Evolutionary conservation across 2,888 invertebrate genomes (phyloP).

Genomic region (Euplagia quadripunctaria): DNA sequence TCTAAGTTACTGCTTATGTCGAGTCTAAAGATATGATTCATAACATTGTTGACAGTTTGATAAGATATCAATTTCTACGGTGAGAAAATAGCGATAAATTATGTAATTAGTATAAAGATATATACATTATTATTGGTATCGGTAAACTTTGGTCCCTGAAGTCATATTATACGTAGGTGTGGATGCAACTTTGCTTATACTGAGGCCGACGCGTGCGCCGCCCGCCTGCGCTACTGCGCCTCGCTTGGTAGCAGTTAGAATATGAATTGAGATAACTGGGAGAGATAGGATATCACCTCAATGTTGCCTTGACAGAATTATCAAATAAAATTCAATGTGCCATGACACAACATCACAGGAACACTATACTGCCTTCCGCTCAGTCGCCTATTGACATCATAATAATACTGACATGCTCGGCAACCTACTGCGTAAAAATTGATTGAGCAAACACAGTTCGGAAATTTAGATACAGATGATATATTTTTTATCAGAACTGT

Average conservation of each 20-base stretch:
- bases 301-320: constrained; percentile 26
- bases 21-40: not conserved
- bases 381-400: constrained; percentile 30
- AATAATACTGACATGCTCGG: constrained; percentile 9
- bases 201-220: constrained; percentile 45
- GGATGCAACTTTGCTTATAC: constrained; percentile 31
- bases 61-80: constrained; percentile 24
- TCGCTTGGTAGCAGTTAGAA: constrained; percentile 35
- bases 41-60: constrained; percentile 34
- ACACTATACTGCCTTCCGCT: constrained; percentile 31
- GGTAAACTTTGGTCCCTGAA: not conserved
- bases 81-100: constrained; percentile 18
- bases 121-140: not conserved
- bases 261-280: constrained; percentile 33
- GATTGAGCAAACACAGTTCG: constrained; percentile 13
- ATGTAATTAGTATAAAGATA: constrained; percentile 5
- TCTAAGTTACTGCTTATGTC: too few species aligned
- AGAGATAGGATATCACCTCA: constrained; percentile 22
- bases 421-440: constrained; percentile 20
- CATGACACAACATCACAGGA: constrained; percentile 19
- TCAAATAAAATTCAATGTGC: constrained; percentile 48
- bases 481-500: not conserved
- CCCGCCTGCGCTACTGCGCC: not conserved
- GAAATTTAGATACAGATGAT: not conserved
- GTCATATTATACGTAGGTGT: constrained; percentile 26